These are phyloP conservation scores for Eilema caniola DNA, from an alignment of 2,888 invertebrate species.

Conservation along the genomic window DNA sequence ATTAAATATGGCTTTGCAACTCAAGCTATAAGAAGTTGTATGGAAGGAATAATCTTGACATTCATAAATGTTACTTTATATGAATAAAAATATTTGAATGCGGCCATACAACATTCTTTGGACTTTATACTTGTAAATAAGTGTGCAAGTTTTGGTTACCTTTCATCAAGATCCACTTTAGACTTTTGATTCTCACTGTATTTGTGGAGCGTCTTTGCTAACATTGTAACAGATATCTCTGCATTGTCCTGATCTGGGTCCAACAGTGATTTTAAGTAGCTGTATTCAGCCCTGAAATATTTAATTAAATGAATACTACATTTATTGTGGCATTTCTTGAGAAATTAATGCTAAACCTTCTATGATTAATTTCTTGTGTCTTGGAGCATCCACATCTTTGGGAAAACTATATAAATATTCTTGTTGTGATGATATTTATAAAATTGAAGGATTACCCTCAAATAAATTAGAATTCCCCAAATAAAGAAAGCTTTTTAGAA, in stretches of 20 bases:
- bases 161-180: slow-evolving; percentile 79
- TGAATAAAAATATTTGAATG: no score
- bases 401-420: not conserved
- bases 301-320: not conserved
- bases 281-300: slow-evolving; percentile 71
- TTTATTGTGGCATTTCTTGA: no score
- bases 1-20: no score
- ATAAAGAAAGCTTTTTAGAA: not conserved
- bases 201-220: slow-evolving; percentile 73
- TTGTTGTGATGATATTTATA: not conserved
- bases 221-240: slow-evolving; percentile 71
- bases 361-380: no score
- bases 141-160: slow-evolving; percentile 54
- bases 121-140: not conserved
- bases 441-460: not conserved
- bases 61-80: no score
- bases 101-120: not conserved
- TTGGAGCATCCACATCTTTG: not conserved
- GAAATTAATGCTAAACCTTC: no score
- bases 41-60: no score
- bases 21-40: no score
- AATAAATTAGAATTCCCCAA: not conserved
- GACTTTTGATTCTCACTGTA: slow-evolving; percentile 76
- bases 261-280: slow-evolving; percentile 71
- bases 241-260: slow-evolving; percentile 78